Conservation (phyloP, 2,888 invertebrate genomes). For the Lissonota sp. region DNA sequence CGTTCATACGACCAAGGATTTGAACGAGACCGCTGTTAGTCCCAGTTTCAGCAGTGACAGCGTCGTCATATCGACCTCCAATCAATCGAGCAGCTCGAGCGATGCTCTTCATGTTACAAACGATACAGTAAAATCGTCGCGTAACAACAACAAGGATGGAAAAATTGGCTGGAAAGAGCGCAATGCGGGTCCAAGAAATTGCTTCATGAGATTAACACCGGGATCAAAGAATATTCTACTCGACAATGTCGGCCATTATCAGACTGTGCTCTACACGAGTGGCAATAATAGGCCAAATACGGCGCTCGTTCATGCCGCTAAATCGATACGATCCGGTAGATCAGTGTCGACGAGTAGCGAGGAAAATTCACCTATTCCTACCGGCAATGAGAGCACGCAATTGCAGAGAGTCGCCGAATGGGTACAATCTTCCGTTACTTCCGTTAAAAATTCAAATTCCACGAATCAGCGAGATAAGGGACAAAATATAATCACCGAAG, state of each 20-base stretch:
- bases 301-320: constrained; percentile 78
- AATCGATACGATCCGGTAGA: constrained; percentile 74
- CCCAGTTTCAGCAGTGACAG: constrained; percentile 82
- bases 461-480: constrained; percentile 28
- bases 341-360: constrained; percentile 79
- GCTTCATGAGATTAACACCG: constrained; percentile 90
- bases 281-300: constrained; percentile 74
- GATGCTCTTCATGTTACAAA: constrained; percentile 73
- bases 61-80: constrained; percentile 80
- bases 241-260: constrained; percentile 90
- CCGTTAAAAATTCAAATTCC: constrained; percentile 43
- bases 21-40: constrained; percentile 74
- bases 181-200: constrained; percentile 88
- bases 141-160: constrained; percentile 49
- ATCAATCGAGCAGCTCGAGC: constrained; percentile 81
- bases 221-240: constrained; percentile 92
- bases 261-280: constrained; percentile 89
- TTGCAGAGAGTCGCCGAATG: constrained; percentile 90
- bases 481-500: background rate
- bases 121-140: constrained; percentile 59
- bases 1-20: constrained; percentile 70
- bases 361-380: constrained; percentile 73
- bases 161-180: constrained; percentile 70
- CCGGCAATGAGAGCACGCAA: constrained; percentile 81
- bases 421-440: constrained; percentile 86